Percentiles rank a stretch among this genome's conserved stretches.
phyloP scores from a whole-genome alignment of 2,888 invertebrate species.

The Drosophila differens region DNA sequence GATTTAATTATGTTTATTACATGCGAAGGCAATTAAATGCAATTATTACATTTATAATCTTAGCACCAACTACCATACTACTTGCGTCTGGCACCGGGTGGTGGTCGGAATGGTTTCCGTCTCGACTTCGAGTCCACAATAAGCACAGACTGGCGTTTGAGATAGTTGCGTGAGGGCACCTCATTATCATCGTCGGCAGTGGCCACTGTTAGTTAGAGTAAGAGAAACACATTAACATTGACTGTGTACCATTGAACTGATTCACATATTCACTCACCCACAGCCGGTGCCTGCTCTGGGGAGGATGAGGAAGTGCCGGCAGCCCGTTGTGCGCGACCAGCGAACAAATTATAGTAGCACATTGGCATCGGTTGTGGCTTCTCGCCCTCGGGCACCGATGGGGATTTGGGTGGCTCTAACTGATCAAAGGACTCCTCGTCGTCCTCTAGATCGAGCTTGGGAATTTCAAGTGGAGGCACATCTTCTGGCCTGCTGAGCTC shows the following conservation, averaged over 20 bases:
- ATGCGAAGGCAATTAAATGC: constrained; percentile 1
- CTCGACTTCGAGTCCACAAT: constrained; percentile 93
- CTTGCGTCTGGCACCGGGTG: constrained; percentile 73
- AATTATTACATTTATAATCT: constrained; percentile 1
- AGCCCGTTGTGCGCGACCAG: constrained; percentile 83
- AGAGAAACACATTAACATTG: constrained; percentile 10
- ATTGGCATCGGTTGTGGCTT: constrained; percentile 85
- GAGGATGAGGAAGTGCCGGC: constrained; percentile 84
- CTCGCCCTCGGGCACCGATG: constrained; percentile 76
- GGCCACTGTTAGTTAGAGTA: constrained; percentile 70
- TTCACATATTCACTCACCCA: constrained; percentile 69
- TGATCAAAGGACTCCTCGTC: constrained; percentile 73
- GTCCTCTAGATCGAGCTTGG: constrained; percentile 76
- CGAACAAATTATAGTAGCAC: constrained; percentile 84
- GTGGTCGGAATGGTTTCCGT: constrained; percentile 89
- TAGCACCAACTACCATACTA: constrained; percentile 31
- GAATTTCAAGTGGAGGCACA: constrained; percentile 62
- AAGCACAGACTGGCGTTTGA: constrained; percentile 93
- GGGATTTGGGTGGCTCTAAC: constrained; percentile 77
- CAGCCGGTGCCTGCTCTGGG: constrained; percentile 84
- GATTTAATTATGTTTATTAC: not conserved
- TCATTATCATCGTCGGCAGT: constrained; percentile 93
- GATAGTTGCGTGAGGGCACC: constrained; percentile 91
- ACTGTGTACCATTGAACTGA: not conserved
- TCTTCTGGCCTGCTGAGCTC: constrained; percentile 73